Percentiles rank a stretch among this genome's conserved stretches.
phyloP scores from a whole-genome alignment of 2,888 invertebrate genomes.

The Troglohyphantes excavatus region DNA sequence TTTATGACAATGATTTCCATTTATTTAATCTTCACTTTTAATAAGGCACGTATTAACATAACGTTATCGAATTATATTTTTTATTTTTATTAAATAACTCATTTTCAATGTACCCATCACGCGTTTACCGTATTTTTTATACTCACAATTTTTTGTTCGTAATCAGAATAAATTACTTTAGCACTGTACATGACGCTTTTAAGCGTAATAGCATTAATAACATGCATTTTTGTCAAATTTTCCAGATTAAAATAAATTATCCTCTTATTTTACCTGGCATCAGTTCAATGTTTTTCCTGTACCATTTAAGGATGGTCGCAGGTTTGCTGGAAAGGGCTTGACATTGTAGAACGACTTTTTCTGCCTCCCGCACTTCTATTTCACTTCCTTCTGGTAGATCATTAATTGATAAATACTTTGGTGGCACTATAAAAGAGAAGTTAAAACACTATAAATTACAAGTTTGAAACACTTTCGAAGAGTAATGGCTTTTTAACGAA shows the following conservation, averaged over 20 bases:
- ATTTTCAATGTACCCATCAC: background rate
- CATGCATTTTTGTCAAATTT: background rate
- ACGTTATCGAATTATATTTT: background rate
- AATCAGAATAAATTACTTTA: background rate
- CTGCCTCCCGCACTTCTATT: conserved; percentile 90
- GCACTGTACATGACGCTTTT: background rate
- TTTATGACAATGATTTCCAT: background rate
- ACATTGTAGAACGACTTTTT: conserved; percentile 89
- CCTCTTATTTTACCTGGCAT: conserved; percentile 82
- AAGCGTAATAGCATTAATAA: background rate
- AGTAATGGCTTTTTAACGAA: background rate
- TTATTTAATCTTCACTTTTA: conserved; percentile 2
- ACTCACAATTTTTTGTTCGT: background rate
- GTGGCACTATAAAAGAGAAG: conserved; percentile 65
- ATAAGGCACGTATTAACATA: background rate
- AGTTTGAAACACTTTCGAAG: background rate
- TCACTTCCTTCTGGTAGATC: conserved; percentile 85
- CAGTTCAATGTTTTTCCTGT: conserved; percentile 91
- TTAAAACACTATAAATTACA: background rate
- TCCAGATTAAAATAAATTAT: background rate
- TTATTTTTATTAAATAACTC: background rate
- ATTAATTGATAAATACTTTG: conserved; percentile 82
- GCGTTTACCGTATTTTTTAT: background rate
- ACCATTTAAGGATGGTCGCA: conserved; percentile 94
- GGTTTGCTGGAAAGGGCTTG: conserved; percentile 93